Base-by-base conservation (phyloP, 1,140 invertebrate genomes). In the Panulirus ornatus region DNA sequence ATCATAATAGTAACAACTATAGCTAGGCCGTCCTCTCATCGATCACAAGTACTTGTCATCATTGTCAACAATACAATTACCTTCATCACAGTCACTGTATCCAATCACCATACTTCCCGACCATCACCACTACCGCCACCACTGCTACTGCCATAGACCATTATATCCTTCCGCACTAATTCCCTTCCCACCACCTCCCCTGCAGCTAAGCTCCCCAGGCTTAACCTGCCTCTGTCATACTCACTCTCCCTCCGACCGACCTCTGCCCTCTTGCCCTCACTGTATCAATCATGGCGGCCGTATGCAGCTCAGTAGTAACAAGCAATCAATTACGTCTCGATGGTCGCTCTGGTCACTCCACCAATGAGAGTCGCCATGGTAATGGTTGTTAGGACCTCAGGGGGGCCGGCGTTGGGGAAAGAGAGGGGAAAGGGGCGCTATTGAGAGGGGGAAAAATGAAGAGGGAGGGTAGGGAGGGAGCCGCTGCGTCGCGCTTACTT, bases 251-350 rank as follows among this genome's bases (percentile, higher is more conserved):
- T n/a, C n/a, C n/a, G n/a, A n/a, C n/a, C n/a, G n/a, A n/a, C n/a
- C n/a, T n/a, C n/a, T n/a, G n/a, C n/a, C n/a, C n/a, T n/a, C n/a
- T n/a, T n/a, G n/a, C n/a, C n/a, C n/a, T n/a, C n/a, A n/a, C n/a
- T n/a, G n/a, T n/a, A 66, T 78, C 73, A 27, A 66, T 78, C 73
- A 79, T 79, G 22, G 51, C 38, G 51, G 38, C 75, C 73, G 75
- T 88, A 88, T 88, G 85, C 85, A 88, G 85, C 73, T 58, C 73
- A 42, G 30, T 88, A n/a, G 85, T 88, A 88, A 88, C 85, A 79
- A 88, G 85, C 85, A 88, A 88, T 88, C 79, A 88, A 88, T 88
- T 88, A 88, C 79, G 58, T 88, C 73, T 88, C 79, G 85, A 88
- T 88, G 85, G 85, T 66, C 73, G 73, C 11, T 8, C 75, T 79